Evolutionary conservation across 2,113 vertebrate species (phyloP).

Genomic region (Corythornis vintsioides): DNA sequence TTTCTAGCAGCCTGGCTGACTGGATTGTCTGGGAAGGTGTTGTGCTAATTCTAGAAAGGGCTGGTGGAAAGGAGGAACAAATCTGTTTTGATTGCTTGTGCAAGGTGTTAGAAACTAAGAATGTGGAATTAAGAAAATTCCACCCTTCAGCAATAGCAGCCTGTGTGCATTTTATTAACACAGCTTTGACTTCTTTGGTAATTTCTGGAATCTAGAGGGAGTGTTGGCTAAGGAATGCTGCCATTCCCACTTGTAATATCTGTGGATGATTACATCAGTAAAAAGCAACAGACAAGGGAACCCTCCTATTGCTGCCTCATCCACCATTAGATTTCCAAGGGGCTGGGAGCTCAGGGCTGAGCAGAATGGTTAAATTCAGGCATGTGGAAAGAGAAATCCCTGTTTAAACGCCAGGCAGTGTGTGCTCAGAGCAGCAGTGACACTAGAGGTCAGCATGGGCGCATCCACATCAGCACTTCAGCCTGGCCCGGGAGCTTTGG

Average conservation of each 20-base stretch:
- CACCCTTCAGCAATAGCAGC: background rate
- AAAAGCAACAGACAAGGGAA: background rate
- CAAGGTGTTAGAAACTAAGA: background rate
- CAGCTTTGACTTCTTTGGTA: background rate
- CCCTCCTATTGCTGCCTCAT: background rate
- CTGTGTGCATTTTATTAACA: background rate
- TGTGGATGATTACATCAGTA: rapidly evolving
- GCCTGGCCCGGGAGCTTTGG: background rate
- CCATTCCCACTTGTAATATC: background rate
- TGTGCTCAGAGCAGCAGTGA: background rate
- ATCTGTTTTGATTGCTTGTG: background rate
- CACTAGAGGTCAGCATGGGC: conserved; percentile 34
- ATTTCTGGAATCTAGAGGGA: background rate
- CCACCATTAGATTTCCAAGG: background rate
- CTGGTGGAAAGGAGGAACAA: background rate
- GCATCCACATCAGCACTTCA: background rate
- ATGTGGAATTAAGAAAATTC: background rate
- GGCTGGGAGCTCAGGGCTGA: background rate
- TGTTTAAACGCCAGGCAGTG: rapidly evolving
- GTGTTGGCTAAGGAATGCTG: background rate
- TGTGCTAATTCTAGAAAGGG: background rate
- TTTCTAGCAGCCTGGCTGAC: background rate
- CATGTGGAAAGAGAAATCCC: background rate
- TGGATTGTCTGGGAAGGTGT: background rate
- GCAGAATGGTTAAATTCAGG: rapidly evolving